Evolutionary conservation across 2,797 vertebrate genomes (phyloP), one percentile per base, ranked within the genome.

Genomic region (Pelochelys cantorii): DNA sequence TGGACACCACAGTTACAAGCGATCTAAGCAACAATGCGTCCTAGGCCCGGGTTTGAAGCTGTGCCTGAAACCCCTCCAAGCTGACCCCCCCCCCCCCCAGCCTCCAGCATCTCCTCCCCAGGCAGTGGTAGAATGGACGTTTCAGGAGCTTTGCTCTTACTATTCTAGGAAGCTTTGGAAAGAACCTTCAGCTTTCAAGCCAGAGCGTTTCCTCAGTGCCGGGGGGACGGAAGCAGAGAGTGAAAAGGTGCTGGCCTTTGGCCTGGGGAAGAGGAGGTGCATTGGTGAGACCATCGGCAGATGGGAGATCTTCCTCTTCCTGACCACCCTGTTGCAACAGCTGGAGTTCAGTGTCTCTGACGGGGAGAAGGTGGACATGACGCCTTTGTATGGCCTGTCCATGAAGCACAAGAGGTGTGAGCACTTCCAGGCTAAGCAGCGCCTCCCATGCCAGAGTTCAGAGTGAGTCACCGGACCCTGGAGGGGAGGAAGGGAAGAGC

Each of bases 211-310:
- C 97, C 98, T 99, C 81, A 98, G 68, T 0, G 91, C 95, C 0
- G 96, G 98, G 0, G 98, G 98, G 62, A 98, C 95, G 0, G 95
- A 97, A 55, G 11, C 42, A 0, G 94, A 98, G 0, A 98, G 96
- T 1, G 99, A 99, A 95, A 99, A 99, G 92, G 97, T 99, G 79
- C 22, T 99, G 93, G 0, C 95, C 1, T 99, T 99, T 0, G 98
- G 99, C 59, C 11, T 99, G 97, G 99, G 99, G 48, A 99, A 98
- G 95, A 98, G 99, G 22, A 98, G 95, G 27, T 99, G 99, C 96
- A 97, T 98, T 0, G 99, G 99, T 0, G 99, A 99, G 92, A 82
- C 92, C 42, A 98, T 99, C 2, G 99, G 97, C 48, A 97, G 98
- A 31, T 97, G 98, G 48, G 98, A 99, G 96, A 83, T 99, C 95